Evolutionary conservation across 2,113 vertebrate species (phyloP).

Genomic region (Piaya cayana): DNA sequence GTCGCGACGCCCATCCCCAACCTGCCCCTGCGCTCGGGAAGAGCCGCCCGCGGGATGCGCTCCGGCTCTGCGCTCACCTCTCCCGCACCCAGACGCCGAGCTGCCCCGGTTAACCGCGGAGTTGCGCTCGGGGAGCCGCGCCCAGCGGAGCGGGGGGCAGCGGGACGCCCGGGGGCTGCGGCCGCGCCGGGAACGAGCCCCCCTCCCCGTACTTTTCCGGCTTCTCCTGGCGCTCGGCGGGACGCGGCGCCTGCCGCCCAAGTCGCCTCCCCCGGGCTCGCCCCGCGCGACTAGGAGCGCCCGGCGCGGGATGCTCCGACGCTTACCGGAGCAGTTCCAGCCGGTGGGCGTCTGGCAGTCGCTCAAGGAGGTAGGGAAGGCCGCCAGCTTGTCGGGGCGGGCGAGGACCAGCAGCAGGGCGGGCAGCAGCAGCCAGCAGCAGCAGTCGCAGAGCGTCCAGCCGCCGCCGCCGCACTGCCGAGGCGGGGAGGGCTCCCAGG

Average conservation of each 20-base stretch:
- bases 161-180: not conserved
- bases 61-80: not conserved
- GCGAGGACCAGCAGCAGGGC: conserved; percentile 70
- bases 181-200: too few species aligned
- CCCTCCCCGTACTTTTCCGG: not conserved
- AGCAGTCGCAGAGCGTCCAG: conserved; percentile 78
- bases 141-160: not conserved
- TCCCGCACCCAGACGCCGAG: not conserved
- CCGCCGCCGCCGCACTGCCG: conserved; percentile 76
- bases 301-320: not conserved
- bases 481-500: conserved; percentile 66
- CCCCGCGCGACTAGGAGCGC: not conserved
- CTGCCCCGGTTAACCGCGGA: not conserved
- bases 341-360: conserved; percentile 98
- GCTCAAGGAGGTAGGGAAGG: conserved; percentile 95
- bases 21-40: fast-evolving
- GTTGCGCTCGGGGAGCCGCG: not conserved
- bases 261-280: conserved; percentile 33
- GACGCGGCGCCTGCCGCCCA: too few species aligned
- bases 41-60: not conserved
- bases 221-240: too few species aligned
- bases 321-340: conserved; percentile 98
- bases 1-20: not conserved
- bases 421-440: conserved; percentile 78
- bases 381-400: conserved; percentile 87